Evolutionary conservation across 2,888 invertebrate species (phyloP).

Genomic region (Mactromeris polynyma): DNA sequence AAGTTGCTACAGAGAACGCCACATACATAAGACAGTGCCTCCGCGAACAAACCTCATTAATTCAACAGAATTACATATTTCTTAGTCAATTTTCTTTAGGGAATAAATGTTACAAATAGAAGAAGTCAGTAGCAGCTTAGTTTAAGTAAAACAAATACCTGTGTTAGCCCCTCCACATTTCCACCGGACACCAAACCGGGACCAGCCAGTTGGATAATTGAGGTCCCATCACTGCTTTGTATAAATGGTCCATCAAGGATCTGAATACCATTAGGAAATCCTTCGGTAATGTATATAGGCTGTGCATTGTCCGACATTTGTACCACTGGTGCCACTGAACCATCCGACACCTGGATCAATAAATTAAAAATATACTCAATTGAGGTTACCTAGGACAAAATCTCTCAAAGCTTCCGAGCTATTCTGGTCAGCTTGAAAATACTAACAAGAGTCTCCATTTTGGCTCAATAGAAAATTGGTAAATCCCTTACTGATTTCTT

Average conservation of each 20-base stretch:
- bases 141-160: slow-evolving; percentile 41
- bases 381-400: too few relatives aligned
- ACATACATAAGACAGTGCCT: too few relatives aligned
- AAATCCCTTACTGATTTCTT: too few relatives aligned
- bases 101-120: not conserved
- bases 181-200: slow-evolving; percentile 53
- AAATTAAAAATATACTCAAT: not conserved
- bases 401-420: too few relatives aligned
- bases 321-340: slow-evolving; percentile 54
- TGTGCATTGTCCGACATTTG: slow-evolving; percentile 61
- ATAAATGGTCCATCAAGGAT: slow-evolving; percentile 65
- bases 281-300: slow-evolving; percentile 64
- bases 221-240: slow-evolving; percentile 63
- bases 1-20: too few relatives aligned
- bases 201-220: slow-evolving; percentile 60
- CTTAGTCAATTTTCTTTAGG: too few relatives aligned
- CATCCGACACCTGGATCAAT: slow-evolving; percentile 60
- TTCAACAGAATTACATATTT: too few relatives aligned
- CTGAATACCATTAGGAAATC: slow-evolving; percentile 59
- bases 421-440: too few relatives aligned
- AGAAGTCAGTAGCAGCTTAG: too few relatives aligned
- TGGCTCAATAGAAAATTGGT: too few relatives aligned
- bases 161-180: slow-evolving; percentile 56
- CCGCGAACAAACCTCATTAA: too few relatives aligned
- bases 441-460: too few relatives aligned